Evolutionary conservation across 2,797 vertebrate species (phyloP).

Genomic region (Octomys mimax): DNA sequence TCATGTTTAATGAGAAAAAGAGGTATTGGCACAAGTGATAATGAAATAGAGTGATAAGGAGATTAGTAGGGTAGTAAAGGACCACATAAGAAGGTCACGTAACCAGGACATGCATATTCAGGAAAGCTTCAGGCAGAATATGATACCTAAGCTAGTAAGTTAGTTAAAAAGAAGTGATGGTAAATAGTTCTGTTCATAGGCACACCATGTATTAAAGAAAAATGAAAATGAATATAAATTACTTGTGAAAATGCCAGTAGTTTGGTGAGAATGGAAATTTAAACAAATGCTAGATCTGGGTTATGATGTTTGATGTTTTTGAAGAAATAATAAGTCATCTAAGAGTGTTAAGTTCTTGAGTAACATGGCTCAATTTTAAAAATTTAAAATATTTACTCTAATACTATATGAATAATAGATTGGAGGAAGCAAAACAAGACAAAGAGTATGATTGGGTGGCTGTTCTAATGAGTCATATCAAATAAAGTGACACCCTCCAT

Average conservation of each 20-base stretch:
- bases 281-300: background rate
- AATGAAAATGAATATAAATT: background rate
- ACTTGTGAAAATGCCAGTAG: conserved; percentile 4
- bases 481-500: background rate
- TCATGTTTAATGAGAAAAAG: background rate
- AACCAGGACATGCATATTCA: background rate
- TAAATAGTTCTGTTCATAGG: background rate
- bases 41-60: no score
- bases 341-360: background rate
- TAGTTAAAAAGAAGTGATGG: conserved; percentile 5
- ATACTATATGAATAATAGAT: background rate
- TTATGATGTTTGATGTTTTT: conserved; percentile 3
- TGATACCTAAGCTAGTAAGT: background rate
- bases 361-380: conserved; percentile 11
- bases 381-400: background rate
- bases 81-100: background rate
- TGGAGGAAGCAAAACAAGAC: background rate
- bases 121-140: background rate
- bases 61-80: background rate
- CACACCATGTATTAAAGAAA: background rate
- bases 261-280: background rate
- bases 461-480: background rate
- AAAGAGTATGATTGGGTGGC: background rate
- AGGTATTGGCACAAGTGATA: no score
- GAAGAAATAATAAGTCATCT: background rate